Evolutionary conservation across 2,113 vertebrate species (phyloP).

Genomic region (Pao palembangensis): DNA sequence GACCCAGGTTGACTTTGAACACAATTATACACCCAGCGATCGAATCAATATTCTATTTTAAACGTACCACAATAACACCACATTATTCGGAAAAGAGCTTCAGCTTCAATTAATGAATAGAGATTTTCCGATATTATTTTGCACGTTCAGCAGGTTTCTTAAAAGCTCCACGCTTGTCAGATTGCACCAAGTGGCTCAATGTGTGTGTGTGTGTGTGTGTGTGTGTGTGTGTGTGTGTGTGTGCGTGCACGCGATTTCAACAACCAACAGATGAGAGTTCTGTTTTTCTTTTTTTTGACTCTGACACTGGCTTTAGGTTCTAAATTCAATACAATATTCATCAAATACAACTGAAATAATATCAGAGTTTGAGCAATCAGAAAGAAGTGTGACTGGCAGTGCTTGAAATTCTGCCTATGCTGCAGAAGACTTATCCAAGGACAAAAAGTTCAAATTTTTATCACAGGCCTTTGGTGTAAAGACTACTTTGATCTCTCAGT

Average conservation of each 20-base stretch:
- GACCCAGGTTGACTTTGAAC: constrained; percentile 32
- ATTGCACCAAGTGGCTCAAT: neutral
- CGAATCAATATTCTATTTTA: constrained; percentile 36
- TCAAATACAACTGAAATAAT: neutral
- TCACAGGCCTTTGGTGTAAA: constrained; percentile 21
- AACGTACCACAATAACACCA: constrained; percentile 13
- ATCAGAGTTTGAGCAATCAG: neutral
- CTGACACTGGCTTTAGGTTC: no score
- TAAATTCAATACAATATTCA: no score
- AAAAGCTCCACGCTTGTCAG: no score
- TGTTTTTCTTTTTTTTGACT: no score
- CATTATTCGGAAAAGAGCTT: no score
- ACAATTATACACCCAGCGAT: constrained; percentile 34
- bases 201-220: neutral
- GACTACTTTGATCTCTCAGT: constrained; percentile 26
- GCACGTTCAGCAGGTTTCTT: no score
- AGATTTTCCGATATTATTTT: neutral
- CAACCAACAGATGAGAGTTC: no score
- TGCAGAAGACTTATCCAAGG: constrained; percentile 5
- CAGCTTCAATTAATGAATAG: no score
- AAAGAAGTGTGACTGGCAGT: neutral
- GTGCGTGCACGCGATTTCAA: no score
- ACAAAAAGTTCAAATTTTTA: constrained; percentile 20
- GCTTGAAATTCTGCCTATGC: constrained; percentile 5
- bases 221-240: no score